phyloP scores from a whole-genome alignment of 1,140 invertebrate species.

The Camponotus vicinus region DNA sequence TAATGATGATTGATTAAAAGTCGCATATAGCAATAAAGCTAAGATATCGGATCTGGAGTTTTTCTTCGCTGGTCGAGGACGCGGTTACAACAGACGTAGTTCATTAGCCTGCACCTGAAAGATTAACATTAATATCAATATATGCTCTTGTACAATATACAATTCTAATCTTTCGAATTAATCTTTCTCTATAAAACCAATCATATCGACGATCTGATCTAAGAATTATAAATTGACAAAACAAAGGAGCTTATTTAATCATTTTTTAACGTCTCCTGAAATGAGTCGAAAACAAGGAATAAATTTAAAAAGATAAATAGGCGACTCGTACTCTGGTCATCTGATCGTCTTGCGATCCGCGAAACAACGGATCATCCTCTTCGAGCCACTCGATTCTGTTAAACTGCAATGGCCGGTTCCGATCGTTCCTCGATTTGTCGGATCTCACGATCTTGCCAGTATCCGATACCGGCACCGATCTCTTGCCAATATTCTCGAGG shows the following conservation, averaged over 20 bases:
- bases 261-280: background rate
- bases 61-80: conserved; percentile 33
- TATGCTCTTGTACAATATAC: background rate
- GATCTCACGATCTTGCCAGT: conserved; percentile 2
- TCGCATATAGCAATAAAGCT: conserved; percentile 60
- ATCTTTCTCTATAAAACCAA: background rate
- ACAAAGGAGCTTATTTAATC: background rate
- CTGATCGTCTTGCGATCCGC: conserved; percentile 59
- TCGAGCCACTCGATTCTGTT: conserved; percentile 69
- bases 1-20: conserved; percentile 52
- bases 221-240: background rate
- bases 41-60: conserved; percentile 57
- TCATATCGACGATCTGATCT: too few relatives aligned
- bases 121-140: conserved; percentile 25
- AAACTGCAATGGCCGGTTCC: background rate
- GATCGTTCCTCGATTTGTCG: conserved; percentile 23
- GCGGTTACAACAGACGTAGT: conserved; percentile 72
- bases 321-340: conserved; percentile 50
- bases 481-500: conserved; percentile 81
- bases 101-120: conserved; percentile 73
- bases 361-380: conserved; percentile 68
- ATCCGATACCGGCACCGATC: conserved; percentile 71
- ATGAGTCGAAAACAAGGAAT: background rate
- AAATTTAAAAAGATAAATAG: background rate
- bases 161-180: conserved; percentile 5